Evolutionary conservation across 2,113 vertebrate genomes (phyloP), one percentile per base, ranked within the genome.

Genomic region (Toxotes jaculatrix): DNA sequence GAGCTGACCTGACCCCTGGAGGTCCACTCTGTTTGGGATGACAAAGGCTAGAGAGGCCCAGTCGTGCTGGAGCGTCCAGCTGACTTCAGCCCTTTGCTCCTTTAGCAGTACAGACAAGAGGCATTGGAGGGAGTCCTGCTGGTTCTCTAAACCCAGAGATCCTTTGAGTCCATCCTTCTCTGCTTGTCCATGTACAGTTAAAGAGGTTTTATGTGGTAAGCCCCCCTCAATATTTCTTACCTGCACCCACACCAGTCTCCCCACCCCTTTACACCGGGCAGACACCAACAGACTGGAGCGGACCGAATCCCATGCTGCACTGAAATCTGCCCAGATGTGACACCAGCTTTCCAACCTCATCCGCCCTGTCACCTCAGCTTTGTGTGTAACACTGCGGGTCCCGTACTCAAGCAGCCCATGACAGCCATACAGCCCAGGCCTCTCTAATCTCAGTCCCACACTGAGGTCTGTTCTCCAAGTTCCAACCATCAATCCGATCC

Each of bases 331-430:
- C 88, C 89, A 78, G 38, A 93, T 81, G 85, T 77, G 56, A 74
- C 91, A 93, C 85, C 85, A 85, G n/a, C 80, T 72, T n/a, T 84
- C 53, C 42, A 87, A 11, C 43, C 71, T 90, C 57, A 91, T 43
- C 42, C 80, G 62, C 59, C 89, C 89, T 6, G 56, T 83, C 56
- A 82, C 2, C 73, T 86, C 82, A 5, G 31, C 77, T 55, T 61
- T 87, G n/a, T 56, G 53, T 5, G 12, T 43, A n/a, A 12, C 16
- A 34, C 63, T 19, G 1, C 7, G 38, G 16, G 63, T 43, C 13
- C 74, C 78, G 34, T 80, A 84, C 34, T 83, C 77, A 49, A 73
- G 66, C 47, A 73, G 66, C 4, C 83, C 77, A 0, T 77, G 79
- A 49, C 80, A 84, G 43, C 57, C 59, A 36, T 89, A 89, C 4